A percentile compares a stretch with the other conserved stretches of the same genome.
Conservation (phyloP, 2,113 vertebrate species). For the Gasterosteus aculeatus region DNA sequence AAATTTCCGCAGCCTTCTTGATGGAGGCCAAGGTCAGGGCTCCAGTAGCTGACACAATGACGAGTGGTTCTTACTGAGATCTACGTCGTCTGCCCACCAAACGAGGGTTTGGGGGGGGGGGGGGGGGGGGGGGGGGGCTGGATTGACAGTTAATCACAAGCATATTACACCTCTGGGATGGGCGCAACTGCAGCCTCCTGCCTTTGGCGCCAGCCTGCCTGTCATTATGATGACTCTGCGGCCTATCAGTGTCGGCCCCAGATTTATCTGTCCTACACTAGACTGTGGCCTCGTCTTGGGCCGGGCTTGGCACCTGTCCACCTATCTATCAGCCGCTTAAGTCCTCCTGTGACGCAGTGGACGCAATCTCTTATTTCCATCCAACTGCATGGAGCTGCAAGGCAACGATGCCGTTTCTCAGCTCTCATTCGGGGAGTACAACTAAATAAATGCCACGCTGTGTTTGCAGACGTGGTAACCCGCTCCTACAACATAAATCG, state of each 20-base stretch:
- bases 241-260: constrained; percentile 66
- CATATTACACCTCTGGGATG: constrained; percentile 77
- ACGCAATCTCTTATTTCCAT: constrained; percentile 35
- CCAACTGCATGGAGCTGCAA: constrained; percentile 14
- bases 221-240: constrained; percentile 70
- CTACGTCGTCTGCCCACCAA: constrained; percentile 65
- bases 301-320: constrained; percentile 68
- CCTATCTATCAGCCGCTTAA: constrained; percentile 66
- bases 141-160: constrained; percentile 82
- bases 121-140: neutral
- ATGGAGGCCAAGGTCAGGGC: constrained; percentile 74
- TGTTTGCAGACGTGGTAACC: neutral
- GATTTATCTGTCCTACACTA: constrained; percentile 71
- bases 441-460: constrained; percentile 36
- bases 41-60: constrained; percentile 72
- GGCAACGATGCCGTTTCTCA: constrained; percentile 35
- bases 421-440: constrained; percentile 9
- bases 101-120: constrained; percentile 11
- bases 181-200: constrained; percentile 61
- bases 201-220: constrained; percentile 63
- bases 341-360: constrained; percentile 33
- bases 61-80: constrained; percentile 73
- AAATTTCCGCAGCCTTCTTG: constrained; percentile 18
- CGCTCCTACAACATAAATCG: constrained; percentile 33
- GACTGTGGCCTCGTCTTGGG: constrained; percentile 61